Conservation (phyloP, 1,140 invertebrate species). For the Gonatopus flavifemur region DNA sequence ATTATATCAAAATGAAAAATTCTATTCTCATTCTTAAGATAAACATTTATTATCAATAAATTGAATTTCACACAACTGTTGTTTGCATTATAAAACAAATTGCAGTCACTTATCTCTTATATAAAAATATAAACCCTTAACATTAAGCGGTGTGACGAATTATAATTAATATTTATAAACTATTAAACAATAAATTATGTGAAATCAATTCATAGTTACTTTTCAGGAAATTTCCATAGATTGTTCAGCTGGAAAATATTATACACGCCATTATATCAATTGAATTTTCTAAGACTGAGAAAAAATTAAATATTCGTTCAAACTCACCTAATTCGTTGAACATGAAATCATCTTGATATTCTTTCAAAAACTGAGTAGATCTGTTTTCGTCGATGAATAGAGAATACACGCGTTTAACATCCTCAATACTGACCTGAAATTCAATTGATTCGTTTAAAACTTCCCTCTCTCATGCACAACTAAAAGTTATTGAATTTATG, state of each 20-base stretch:
- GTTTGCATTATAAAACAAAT: constrained; percentile 7
- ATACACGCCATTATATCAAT: not conserved
- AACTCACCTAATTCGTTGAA: constrained; percentile 70
- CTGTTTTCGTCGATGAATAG: constrained; percentile 93
- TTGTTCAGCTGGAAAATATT: constrained; percentile 33
- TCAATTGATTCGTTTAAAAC: too few species aligned
- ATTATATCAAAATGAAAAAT: constrained; percentile 2
- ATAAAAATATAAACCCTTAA: constrained; percentile 4
- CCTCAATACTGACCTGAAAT: constrained; percentile 75
- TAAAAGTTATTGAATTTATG: too few species aligned
- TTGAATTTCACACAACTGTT: not conserved
- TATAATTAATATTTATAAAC: constrained; percentile 15
- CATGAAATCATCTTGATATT: constrained; percentile 96
- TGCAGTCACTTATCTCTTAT: constrained; percentile 12
- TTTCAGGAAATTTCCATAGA: constrained; percentile 40
- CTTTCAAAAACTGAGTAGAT: constrained; percentile 90
- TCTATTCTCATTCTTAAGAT: not conserved
- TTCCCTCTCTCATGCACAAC: too few species aligned
- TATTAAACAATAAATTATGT: not conserved
- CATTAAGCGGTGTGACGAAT: not conserved
- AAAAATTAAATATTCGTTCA: constrained; percentile 1
- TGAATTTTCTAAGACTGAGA: constrained; percentile 2
- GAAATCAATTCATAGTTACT: not conserved
- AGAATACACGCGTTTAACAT: constrained; percentile 93
- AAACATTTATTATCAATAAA: not conserved